These are phyloP conservation scores for Scarus forsteni DNA, from an alignment of 2,797 vertebrate genomes.

Conservation along the genomic window DNA sequence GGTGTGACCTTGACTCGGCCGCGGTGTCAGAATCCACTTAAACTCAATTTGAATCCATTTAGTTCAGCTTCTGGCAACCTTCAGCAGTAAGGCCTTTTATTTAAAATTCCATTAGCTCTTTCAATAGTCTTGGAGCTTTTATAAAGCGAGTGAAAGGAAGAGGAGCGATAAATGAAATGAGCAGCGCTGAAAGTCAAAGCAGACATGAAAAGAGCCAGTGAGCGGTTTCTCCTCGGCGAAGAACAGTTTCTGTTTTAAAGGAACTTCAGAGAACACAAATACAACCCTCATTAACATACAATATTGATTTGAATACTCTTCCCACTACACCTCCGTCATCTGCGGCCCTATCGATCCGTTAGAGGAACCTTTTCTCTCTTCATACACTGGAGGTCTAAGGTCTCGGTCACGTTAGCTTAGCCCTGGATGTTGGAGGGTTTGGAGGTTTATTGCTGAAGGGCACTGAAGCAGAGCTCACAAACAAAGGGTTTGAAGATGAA, in stretches of 20 bases:
- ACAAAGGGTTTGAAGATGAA: neutral
- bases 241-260: neutral
- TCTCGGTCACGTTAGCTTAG: constrained; percentile 23
- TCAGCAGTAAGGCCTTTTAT: constrained; percentile 52
- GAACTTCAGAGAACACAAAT: too few species aligned
- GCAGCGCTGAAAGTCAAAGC: neutral
- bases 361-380: neutral
- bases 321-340: neutral
- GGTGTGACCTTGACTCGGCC: constrained; percentile 66
- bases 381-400: neutral
- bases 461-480: neutral
- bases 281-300: too few species aligned
- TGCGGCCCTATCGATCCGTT: constrained; percentile 3
- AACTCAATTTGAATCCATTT: constrained; percentile 74
- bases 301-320: too few species aligned
- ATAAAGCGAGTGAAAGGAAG: constrained; percentile 13
- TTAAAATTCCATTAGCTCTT: constrained; percentile 49
- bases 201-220: neutral
- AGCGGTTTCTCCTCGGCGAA: neutral
- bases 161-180: constrained; percentile 15
- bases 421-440: neutral
- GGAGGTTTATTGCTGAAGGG: neutral
- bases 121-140: constrained; percentile 37
- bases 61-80: constrained; percentile 68
- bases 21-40: constrained; percentile 72